Evolutionary conservation across 35 echinoderm and acorn worm genomes (phyloP), one percentile per base, ranked within the genome.

Genomic region (Strongylocentrotus purpuratus): DNA sequence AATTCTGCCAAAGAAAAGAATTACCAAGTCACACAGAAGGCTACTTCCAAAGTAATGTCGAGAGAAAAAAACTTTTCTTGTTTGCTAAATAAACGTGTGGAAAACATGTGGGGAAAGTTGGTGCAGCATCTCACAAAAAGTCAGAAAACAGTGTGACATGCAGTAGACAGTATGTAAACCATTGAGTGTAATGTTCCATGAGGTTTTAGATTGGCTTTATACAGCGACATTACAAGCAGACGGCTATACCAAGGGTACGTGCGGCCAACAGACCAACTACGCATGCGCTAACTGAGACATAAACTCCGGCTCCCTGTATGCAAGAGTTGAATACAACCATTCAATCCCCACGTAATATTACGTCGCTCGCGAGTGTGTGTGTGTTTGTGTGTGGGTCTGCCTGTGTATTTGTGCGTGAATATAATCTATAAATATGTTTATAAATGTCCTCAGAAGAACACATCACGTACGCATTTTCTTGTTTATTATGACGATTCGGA

Each of bases 121-220:
- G 46, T 0, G 48, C 46, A 50, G 31, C 48, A 50, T 93, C 48
- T 33, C 45, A 14, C 46, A 47, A 46, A 93, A 93, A 93, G 31
- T 31, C 91, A 93, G 31, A 93, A 31, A 59, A 93, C 46, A 12
- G 31, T 8, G 32, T 33, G 13, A 58, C 91, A 46, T 31, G 47
- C 91, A 93, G 48, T 17, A 31, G 12, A 31, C 91, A 9, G 91
- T 93, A 47, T 17, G 91, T 93, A 32, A 93, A 47, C 48, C 45
- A 93, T 47, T 89, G 87, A 58, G n/a, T 48, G 91, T 58, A 50
- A 93, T 93, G 91, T 58, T 47, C 91, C 91, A 93, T n/a, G 48
- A 28, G 91, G 91, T 22, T 9, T 93, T 46, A 13, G 48, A 93
- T 93, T 93, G n/a, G 91, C 91, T 93, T 93, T 93, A 93, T 93